Evolutionary conservation across 2,113 vertebrate genomes (phyloP).

Genomic region (Phasianus colchicus): DNA sequence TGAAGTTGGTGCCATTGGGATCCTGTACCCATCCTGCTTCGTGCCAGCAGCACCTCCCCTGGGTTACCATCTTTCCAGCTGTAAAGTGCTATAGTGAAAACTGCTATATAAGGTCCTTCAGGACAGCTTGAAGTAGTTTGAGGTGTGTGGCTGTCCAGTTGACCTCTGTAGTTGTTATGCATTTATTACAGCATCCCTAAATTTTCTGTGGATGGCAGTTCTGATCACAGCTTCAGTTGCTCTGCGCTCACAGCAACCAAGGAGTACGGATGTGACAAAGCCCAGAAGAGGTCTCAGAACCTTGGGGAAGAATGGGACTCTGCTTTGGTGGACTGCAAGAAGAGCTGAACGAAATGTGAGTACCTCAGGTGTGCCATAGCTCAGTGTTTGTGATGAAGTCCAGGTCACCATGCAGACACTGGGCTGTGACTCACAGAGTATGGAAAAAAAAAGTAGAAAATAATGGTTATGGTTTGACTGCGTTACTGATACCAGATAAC

Average conservation of each 20-base stretch:
- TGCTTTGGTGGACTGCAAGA: background rate
- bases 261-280: background rate
- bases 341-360: background rate
- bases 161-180: too few relatives aligned
- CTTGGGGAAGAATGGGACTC: background rate
- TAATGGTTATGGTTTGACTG: too few relatives aligned
- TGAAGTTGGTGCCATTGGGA: rapidly evolving
- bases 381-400: background rate
- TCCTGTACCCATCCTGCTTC: rapidly evolving
- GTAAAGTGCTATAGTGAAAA: background rate
- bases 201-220: rapidly evolving
- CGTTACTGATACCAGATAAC: background rate
- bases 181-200: background rate
- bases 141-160: too few relatives aligned
- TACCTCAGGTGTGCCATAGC: background rate
- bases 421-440: background rate
- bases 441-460: too few relatives aligned
- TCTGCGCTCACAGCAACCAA: background rate
- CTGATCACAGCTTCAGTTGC: background rate
- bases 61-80: too few relatives aligned
- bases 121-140: background rate
- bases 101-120: background rate
- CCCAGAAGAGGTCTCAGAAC: background rate
- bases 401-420: rapidly evolving
- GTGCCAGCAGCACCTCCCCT: background rate